Base-by-base conservation (phyloP, 2,888 invertebrate genomes). In the Rhopalosiphum nymphaeae region DNA sequence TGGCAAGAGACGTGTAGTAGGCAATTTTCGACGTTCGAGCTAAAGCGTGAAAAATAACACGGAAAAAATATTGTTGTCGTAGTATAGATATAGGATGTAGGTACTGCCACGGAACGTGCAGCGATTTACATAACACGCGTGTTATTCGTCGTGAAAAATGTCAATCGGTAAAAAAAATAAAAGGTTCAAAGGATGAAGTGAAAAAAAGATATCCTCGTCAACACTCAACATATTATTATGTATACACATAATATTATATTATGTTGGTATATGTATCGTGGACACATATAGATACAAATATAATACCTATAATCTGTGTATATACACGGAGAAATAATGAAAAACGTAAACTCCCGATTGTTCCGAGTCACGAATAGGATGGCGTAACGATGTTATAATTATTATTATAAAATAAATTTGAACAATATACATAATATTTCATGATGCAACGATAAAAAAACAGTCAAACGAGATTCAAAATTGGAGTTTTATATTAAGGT, bases 101-200 rank as follows among this genome's bases (percentile, higher is more conserved):
- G 44, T 44, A 49, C 16, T 86, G 29, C 36, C 5, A n/a, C 4
- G n/a, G 10, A 3, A 36, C 46, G 61, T 11, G n/a, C 61, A 85
- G 53, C 53, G 44, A 91, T 91, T 92, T 87, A 61, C 61, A 92
- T 61, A 91, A 91, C 46, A n/a, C 9, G 26, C 16, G 26, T 29
- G 61, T 57, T 91, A 85, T 91, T 85, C 36, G 78, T 42, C 57
- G 85, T 67, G 49, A 67, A 92, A 86, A 87, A 46, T 42, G 78
- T 91, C 16, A 10, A 84, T 91, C 1, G 42, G 53, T 29, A 61
- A 85, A 57, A 56, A 85, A 56, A 85, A 29, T 26, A 78, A 42
- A 85, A n/a, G 3, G 25, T 46, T 44, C 1, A 49, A 61, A 87
- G 11, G 26, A 49, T 16, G 26, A 26, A 36, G 67, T 0, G 61